A percentile compares a stretch with the other conserved stretches of the same genome.
Evolutionary conservation across 2,113 vertebrate species (phyloP).

Genomic region (Cacatua alba): DNA sequence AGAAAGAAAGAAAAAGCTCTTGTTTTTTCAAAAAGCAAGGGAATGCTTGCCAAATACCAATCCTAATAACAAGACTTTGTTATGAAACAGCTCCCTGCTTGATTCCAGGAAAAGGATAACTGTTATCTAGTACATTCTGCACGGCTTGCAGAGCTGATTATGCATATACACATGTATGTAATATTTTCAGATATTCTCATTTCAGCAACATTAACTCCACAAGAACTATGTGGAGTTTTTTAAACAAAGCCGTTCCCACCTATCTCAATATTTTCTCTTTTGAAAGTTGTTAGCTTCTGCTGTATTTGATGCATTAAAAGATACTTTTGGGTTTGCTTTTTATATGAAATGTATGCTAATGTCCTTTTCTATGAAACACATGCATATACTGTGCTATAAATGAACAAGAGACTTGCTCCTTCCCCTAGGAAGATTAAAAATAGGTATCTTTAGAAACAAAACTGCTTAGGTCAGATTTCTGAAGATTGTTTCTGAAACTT

Average conservation of each 20-base stretch:
- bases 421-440: not conserved
- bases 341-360: not conserved
- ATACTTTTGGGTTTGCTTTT: not conserved
- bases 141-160: not conserved
- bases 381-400: not conserved
- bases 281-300: not conserved
- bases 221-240: not conserved
- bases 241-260: not conserved
- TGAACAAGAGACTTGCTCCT: not conserved
- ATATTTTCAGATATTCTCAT: conserved; percentile 9
- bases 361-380: not conserved
- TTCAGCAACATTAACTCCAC: not conserved
- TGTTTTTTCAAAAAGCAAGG: conserved; percentile 27
- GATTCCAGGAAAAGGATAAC: conserved; percentile 39
- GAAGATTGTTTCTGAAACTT: not conserved
- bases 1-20: conserved; percentile 14
- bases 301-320: not conserved
- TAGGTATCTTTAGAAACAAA: not conserved
- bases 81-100: conserved; percentile 25
- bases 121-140: conserved; percentile 30
- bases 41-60: conserved; percentile 44
- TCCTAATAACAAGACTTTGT: conserved; percentile 33
- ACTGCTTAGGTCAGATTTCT: not conserved
- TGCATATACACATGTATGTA: not conserved
- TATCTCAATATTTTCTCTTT: not conserved